Evolutionary conservation across 2,113 vertebrate species (phyloP), one percentile per base, ranked within the genome.

Genomic region (Pionites leucogaster): DNA sequence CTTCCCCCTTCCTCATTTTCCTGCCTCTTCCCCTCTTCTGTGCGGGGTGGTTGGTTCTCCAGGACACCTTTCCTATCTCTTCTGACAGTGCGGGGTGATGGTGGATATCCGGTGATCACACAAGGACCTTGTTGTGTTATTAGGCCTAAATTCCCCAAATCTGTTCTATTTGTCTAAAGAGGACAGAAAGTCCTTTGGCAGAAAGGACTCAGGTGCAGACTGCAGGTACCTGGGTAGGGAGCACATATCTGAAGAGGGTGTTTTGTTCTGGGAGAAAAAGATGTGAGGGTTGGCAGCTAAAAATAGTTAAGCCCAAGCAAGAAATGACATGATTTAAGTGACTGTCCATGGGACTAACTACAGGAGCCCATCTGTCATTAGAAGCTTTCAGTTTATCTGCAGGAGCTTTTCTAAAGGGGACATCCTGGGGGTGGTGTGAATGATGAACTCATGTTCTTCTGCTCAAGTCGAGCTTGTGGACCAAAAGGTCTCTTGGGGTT

Each of bases 381-480:
- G 52, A 50, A 75, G 25, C 52, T 93, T 46, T 42, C 29, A 24
- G 77, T 46, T 72, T 44, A 23, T 10, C 69, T 39, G 33, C 64
- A 52, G 59, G 13, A 55, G 42, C 57, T 76, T 59, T 92, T 41
- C 52, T 39, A 4, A 50, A 31, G 71, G 42, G 28, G 0, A 2
- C 24, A 12, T 35, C n/a, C 57, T 41, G 31, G 42, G 9, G 28
- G 25, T 49, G 64, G 5, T 10, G 68, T 3, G n/a, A 23, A 35
- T 1, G 7, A 20, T 9, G 53, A 41, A 10, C 75, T 71, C 4
- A 0, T 1, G 7, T 55, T 33, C 41, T 35, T 49, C 35, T 13
- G 9, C 65, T 65, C 55, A 14, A 13, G 52, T 42, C 29, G 12
- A 41, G 9, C 44, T 17, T 10, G 7, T 13, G 62, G 52, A 24